Base-by-base conservation (phyloP, 2,113 vertebrate species). In the Shinisaurus crocodilurus region DNA sequence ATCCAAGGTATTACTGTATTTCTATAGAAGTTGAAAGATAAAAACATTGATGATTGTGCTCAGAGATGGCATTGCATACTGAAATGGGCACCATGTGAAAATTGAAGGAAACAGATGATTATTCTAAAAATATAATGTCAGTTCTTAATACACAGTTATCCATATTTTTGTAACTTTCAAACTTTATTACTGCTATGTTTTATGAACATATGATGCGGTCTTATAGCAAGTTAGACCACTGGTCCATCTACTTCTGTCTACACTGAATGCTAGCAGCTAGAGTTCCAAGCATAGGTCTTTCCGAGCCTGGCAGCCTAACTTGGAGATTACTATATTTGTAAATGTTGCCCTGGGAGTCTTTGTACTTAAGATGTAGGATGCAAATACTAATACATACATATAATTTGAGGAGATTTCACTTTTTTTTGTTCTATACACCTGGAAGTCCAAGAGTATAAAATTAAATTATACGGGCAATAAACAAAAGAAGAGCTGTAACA, bases 11-110 rank as follows among this genome's bases (percentile, higher is more conserved):
- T n/a, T n/a, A n/a, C n/a, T 77, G 6, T 48, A 48, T 29, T 45
- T 79, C 10, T 67, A 69, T 45, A 34, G 29, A 69, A 85, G 32
- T 69, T 16, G 25, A 20, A 85, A 20, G 29, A 16, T 20, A 25
- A 82, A 82, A 45, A 29, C 45, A 70, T 29, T 48, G 20, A 85
- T 2, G 8, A 34, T 20, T 85, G 5, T 54, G 1, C 34, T 50
- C 7, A 48, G 29, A 2, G 20, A 2, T 0, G 1, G 54, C 2
- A 5, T 6, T 1, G 6, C 63, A 16, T 34, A 15, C n/a, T 70
- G 9, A 6, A 86, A 54, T 12, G 12, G 34, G 48, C 6, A 13
- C 20, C 65, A 74, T 86, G 3, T n/a, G 5, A 50, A 86, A n/a
- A 32, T 48, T 86, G 69, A 12, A 69, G 69, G 29, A 48, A 16